Evolutionary conservation across 1,140 invertebrate species (phyloP).

Genomic region (Zaprionus lachaisei): DNA sequence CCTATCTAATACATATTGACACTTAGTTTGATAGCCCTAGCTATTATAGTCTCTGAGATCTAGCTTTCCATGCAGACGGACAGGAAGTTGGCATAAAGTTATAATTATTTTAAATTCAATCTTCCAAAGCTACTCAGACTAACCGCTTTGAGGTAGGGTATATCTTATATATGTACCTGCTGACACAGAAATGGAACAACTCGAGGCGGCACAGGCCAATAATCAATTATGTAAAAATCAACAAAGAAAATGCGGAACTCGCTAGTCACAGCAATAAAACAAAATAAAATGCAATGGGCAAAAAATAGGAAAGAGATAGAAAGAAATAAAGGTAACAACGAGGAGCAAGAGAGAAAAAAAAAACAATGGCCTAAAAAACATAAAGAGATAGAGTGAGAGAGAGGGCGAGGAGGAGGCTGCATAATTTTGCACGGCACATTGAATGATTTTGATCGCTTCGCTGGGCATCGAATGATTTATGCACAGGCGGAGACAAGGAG

Average conservation of each 20-base stretch:
- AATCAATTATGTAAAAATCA: slow-evolving; percentile 74
- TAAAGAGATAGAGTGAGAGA: background rate
- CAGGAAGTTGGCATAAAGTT: too few relatives aligned
- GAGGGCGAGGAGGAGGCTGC: slow-evolving; percentile 19
- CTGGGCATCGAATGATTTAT: slow-evolving; percentile 61
- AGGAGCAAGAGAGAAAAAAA: background rate
- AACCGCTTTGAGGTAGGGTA: background rate
- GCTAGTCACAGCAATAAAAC: slow-evolving; percentile 68
- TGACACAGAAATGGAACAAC: slow-evolving; percentile 19
- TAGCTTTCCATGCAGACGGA: too few relatives aligned
- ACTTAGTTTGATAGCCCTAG: too few relatives aligned
- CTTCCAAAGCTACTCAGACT: background rate
- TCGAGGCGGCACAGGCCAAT: slow-evolving; percentile 50
- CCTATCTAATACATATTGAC: too few relatives aligned
- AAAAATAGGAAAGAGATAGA: slow-evolving; percentile 1
- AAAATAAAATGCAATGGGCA: slow-evolving; percentile 56
- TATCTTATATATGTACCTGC: background rate
- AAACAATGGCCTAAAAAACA: background rate
- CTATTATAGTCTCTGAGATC: too few relatives aligned
- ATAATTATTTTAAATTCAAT: too few relatives aligned
- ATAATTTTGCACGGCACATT: slow-evolving; percentile 73
- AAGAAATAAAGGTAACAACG: background rate
- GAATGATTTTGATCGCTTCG: slow-evolving; percentile 67
- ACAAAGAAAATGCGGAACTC: slow-evolving; percentile 56
- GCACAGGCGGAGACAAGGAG: slow-evolving; percentile 15